Evolutionary conservation across 2,797 vertebrate genomes (phyloP), one percentile per base, ranked within the genome.

Genomic region (Helarctos malayanus): DNA sequence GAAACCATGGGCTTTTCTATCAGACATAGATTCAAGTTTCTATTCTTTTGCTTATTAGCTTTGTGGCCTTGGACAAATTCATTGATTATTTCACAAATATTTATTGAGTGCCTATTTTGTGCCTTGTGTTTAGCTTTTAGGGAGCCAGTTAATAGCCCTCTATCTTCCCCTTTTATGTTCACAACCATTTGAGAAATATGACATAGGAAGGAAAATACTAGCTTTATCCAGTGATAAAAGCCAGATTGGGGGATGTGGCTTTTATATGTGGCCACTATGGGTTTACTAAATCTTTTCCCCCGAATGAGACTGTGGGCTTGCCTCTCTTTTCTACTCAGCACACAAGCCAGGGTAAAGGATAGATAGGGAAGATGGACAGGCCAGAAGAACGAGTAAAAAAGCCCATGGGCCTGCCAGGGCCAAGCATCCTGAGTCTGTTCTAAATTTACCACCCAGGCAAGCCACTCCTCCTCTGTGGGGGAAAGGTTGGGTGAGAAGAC

Each of bases 21-120:
- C 63, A 78, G 68, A 71, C 52, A 14, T 65, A 59, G 71, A 87
- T 95, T 87, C 25, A 80, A 45, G 27, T 49, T 23, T 88, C 45
- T 93, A 0, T 35, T 75, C 41, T 91, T 71, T 23, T n/a, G 25
- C 49, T 81, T 88, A 56, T 80, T 78, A 79, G 19, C 49, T 90
- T 18, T 84, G 16, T 59, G 61, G 47, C 69, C 56, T 92, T 92
- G 45, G 61, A 88, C 63, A 80, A 68, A 94, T 78, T 59, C 7
- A 75, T 93, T 61, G 35, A 69, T 75, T 90, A 97, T 95, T 89
- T 82, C 78, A 89, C 49, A 93, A 21, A 11, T 61, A 59, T 35
- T 85, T 81, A 79, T 65, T 65, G 23, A 76, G 18, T 83, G 9
- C 41, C n/a, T 92, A 11, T 82, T 54, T 35, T 81, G 69, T 87